phyloP scores from a whole-genome alignment of 2,797 vertebrate species.

The Psittacula derbiana region DNA sequence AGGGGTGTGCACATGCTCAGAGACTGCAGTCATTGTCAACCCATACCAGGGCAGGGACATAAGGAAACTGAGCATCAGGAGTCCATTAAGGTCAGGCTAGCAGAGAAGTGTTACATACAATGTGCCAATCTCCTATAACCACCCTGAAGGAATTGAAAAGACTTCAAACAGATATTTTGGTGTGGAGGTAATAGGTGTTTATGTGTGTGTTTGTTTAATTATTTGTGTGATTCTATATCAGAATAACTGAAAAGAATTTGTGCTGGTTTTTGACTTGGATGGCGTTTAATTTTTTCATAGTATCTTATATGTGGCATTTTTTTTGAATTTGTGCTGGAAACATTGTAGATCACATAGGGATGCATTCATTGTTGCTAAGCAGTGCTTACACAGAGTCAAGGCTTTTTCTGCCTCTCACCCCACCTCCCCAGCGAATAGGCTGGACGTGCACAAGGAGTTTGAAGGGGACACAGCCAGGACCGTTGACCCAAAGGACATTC shows the following conservation, averaged over 20 bases:
- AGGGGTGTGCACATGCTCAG: background rate
- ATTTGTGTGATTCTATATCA: rapidly evolving
- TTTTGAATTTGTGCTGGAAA: background rate
- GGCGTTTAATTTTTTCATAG: background rate
- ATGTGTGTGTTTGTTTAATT: background rate
- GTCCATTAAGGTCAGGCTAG: background rate
- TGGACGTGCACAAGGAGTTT: background rate
- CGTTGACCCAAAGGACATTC: background rate
- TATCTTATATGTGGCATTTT: background rate
- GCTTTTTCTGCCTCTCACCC: background rate
- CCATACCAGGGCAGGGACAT: too few species aligned
- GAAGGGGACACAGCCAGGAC: background rate
- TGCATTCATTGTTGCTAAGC: background rate
- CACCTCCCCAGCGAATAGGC: background rate
- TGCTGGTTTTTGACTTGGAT: background rate
- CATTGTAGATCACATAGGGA: background rate
- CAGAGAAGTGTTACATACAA: background rate
- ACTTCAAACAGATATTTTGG: background rate
- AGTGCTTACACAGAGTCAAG: background rate
- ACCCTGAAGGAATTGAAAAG: background rate
- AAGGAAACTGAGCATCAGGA: background rate
- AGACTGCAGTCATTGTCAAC: background rate
- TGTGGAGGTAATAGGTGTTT: background rate
- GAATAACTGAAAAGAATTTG: background rate
- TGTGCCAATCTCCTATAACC: rapidly evolving